These are phyloP conservation scores for Azorinus chamasolen DNA, from an alignment of 2,888 invertebrate species.

Conservation along the genomic window DNA sequence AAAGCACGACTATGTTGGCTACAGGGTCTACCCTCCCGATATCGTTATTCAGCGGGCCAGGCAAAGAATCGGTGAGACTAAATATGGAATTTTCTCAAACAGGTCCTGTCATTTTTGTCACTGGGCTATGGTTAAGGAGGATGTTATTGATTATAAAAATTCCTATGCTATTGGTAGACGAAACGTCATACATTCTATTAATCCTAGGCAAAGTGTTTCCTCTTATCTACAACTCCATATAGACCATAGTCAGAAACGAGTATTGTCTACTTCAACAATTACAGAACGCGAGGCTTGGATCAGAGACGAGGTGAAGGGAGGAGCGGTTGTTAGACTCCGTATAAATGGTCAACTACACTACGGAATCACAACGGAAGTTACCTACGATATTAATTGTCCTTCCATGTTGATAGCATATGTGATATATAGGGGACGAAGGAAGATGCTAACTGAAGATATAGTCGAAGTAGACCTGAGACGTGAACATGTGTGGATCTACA, in stretches of 20 bases:
- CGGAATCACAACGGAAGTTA: slow-evolving; percentile 26
- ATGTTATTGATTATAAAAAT: background rate
- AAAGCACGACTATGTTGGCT: slow-evolving; percentile 22
- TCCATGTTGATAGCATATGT: slow-evolving; percentile 21
- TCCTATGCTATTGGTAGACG: background rate
- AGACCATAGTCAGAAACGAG: slow-evolving; percentile 18
- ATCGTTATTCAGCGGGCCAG: slow-evolving; percentile 28
- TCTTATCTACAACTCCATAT: slow-evolving; percentile 7
- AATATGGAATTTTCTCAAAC: slow-evolving; percentile 32
- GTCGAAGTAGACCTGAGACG: slow-evolving; percentile 21
- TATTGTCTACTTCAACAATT: slow-evolving; percentile 10
- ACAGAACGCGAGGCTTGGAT: slow-evolving; percentile 23
- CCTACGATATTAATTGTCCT: background rate
- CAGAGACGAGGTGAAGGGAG: slow-evolving; percentile 27
- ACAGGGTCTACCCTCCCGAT: slow-evolving; percentile 26
- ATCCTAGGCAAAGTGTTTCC: slow-evolving; percentile 6
- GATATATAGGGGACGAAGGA: slow-evolving; percentile 27
- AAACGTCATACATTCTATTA: no score
- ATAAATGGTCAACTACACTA: slow-evolving; percentile 21
- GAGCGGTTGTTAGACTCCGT: slow-evolving; percentile 30
- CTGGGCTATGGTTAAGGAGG: slow-evolving; percentile 47
- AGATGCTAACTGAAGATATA: slow-evolving; percentile 20
- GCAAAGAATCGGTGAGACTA: slow-evolving; percentile 41
- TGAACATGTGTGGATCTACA: slow-evolving; percentile 33
- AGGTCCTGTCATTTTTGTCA: slow-evolving; percentile 48